Evolutionary conservation across 1,140 invertebrate species (phyloP).

Genomic region (Branchinecta lindahli): DNA sequence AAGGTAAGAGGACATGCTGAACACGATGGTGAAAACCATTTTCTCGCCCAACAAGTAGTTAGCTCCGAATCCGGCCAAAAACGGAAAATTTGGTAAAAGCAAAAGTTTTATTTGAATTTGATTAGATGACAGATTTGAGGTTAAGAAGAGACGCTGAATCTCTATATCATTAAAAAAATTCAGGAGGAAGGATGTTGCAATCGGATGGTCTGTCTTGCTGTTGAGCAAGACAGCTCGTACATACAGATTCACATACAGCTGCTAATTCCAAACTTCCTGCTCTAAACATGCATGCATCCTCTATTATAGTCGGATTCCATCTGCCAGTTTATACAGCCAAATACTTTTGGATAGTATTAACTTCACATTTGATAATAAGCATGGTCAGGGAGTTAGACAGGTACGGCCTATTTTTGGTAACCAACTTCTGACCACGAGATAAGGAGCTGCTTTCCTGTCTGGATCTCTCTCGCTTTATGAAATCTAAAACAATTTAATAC

Average conservation of each 20-base stretch:
- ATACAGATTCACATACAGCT: neutral
- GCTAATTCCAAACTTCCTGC: neutral
- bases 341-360: constrained; percentile 9
- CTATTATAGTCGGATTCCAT: neutral
- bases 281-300: neutral
- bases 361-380: constrained; percentile 1
- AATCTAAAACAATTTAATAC: too few species aligned
- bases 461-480: too few species aligned
- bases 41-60: too few species aligned
- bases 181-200: neutral
- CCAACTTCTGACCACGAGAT: neutral
- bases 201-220: neutral
- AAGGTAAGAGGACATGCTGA: too few species aligned
- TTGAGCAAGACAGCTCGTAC: neutral
- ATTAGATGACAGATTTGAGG: too few species aligned
- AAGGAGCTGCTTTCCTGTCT: neutral
- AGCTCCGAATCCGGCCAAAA: too few species aligned
- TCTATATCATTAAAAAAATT: too few species aligned
- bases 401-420: neutral
- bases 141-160: too few species aligned
- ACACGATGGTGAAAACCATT: too few species aligned
- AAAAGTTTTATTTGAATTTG: too few species aligned
- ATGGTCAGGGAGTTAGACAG: neutral
- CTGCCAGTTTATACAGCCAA: neutral
- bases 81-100: too few species aligned